phyloP scores from a whole-genome alignment of 2,797 vertebrate genomes.

The Cyclura pinguis region DNA sequence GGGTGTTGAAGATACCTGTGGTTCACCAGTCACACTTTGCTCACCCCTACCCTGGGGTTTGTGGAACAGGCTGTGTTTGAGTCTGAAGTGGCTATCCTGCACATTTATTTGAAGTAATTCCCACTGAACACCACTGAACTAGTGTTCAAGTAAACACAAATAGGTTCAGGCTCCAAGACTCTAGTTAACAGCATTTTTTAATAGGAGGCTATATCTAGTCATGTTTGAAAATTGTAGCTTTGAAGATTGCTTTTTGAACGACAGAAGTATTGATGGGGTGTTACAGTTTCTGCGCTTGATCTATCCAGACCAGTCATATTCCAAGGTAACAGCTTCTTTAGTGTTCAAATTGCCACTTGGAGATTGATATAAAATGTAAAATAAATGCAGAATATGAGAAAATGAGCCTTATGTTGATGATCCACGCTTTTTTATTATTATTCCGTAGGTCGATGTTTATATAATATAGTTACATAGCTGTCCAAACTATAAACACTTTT shows the following conservation, averaged over 20 bases:
- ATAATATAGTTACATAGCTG: conserved; percentile 45
- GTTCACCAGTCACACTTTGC: no score
- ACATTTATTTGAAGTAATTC: background rate
- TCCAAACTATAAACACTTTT: conserved; percentile 59
- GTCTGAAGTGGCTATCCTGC: background rate
- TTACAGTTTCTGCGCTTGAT: conserved; percentile 59
- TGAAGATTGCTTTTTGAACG: conserved; percentile 53
- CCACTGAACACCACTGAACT: background rate
- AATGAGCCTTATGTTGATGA: conserved; percentile 49
- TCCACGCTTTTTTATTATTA: conserved; percentile 44
- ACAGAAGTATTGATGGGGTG: conserved; percentile 37
- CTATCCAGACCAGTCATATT: conserved; percentile 65
- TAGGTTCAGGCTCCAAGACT: background rate
- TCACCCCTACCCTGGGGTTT: no score
- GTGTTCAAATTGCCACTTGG: conserved; percentile 66
- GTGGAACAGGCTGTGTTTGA: no score
- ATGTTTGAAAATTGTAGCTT: conserved; percentile 54
- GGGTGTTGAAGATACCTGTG: no score
- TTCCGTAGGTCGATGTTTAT: conserved; percentile 44
- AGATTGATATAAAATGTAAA: conserved; percentile 68
- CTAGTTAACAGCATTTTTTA: conserved; percentile 11
- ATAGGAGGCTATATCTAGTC: conserved; percentile 28
- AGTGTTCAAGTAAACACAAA: background rate
- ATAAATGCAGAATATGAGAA: conserved; percentile 61
- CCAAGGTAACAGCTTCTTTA: conserved; percentile 68